Evolutionary conservation across 2,797 vertebrate species (phyloP).

Genomic region (Valencia hispanica): DNA sequence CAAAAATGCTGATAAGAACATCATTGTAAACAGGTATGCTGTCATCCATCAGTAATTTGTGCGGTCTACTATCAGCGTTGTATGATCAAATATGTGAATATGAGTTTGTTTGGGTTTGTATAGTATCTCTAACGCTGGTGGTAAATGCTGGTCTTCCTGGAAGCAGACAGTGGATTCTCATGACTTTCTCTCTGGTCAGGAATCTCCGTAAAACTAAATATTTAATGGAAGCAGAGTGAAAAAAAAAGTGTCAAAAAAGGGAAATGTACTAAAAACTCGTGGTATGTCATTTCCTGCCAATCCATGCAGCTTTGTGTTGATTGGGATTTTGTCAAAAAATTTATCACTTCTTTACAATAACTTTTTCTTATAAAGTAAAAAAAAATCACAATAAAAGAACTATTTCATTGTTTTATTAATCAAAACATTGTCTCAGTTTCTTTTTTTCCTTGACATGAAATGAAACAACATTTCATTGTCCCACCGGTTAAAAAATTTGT

Average conservation of each 20-base stretch:
- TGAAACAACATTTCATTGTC: background rate
- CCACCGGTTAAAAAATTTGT: background rate
- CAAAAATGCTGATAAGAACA: background rate
- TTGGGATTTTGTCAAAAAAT: background rate
- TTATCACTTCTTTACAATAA: background rate
- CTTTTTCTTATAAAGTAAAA: background rate
- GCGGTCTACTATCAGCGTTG: background rate
- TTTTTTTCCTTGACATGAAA: background rate
- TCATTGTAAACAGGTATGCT: background rate
- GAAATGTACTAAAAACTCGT: background rate
- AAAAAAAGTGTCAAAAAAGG: conserved; percentile 8
- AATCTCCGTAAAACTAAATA: conserved; percentile 37
- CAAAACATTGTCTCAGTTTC: conserved; percentile 13
- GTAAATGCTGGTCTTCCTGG: background rate
- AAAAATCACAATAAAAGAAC: background rate
- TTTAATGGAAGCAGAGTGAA: conserved; percentile 9
- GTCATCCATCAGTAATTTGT: background rate
- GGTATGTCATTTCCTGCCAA: background rate
- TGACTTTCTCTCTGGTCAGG: conserved; percentile 9
- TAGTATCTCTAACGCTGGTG: background rate
- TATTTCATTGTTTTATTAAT: conserved; percentile 20
- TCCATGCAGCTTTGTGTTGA: background rate
- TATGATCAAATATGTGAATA: background rate
- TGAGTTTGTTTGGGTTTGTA: background rate
- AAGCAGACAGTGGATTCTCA: conserved; percentile 4